Conservation (phyloP, 2,113 vertebrate species). For the Casuarius casuarius region DNA sequence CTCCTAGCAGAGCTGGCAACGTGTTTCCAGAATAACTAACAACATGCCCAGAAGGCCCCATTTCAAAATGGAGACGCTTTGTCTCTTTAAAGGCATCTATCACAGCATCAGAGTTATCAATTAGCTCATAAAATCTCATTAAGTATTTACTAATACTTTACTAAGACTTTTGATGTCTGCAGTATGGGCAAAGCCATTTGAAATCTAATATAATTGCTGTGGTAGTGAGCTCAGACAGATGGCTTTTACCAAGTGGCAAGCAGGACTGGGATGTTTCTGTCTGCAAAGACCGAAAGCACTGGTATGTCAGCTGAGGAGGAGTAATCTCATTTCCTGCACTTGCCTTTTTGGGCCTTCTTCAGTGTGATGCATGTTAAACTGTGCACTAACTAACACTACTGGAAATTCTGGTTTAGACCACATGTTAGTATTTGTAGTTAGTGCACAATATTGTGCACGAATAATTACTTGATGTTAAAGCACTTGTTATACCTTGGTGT, state of each 20-base stretch:
- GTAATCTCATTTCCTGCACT: no score
- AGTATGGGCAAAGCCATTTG: not conserved
- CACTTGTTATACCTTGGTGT: not conserved
- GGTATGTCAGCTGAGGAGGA: not conserved
- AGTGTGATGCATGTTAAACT: not conserved
- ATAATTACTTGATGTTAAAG: not conserved
- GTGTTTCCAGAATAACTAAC: not conserved
- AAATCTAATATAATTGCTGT: not conserved
- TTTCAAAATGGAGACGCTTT: not conserved
- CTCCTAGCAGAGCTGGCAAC: not conserved
- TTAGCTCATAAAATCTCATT: not conserved
- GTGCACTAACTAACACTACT: not conserved
- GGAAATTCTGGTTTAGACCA: not conserved
- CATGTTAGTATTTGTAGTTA: not conserved
- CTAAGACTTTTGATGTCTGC: not conserved
- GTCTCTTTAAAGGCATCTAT: not conserved
- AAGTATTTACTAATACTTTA: not conserved
- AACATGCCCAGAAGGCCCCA: not conserved
- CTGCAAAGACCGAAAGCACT: not conserved
- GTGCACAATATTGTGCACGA: no score
- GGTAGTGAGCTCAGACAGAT: not conserved
- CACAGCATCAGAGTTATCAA: not conserved
- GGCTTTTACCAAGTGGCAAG: not conserved
- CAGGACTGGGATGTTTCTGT: no score
- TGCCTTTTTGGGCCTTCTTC: not conserved